phyloP scores from a whole-genome alignment of 1,140 invertebrate species.

The Cydia splendana region DNA sequence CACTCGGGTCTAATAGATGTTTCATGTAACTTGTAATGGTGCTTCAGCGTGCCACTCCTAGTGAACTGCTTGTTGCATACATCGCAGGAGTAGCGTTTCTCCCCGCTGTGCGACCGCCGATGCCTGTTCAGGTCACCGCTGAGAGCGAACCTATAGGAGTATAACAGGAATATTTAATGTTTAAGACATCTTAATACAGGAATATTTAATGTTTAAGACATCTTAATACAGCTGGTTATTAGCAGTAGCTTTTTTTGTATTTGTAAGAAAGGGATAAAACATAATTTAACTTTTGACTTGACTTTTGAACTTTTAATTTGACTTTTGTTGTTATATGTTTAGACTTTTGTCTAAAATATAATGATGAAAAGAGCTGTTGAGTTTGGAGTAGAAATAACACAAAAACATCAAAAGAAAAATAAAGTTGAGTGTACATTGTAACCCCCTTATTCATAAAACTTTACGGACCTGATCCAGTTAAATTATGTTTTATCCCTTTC shows the following conservation, averaged over 20 bases:
- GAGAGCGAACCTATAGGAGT: neutral
- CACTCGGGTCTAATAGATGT: neutral
- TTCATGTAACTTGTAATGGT: neutral
- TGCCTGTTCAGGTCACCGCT: slow-evolving; percentile 8
- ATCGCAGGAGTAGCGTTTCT: neutral
- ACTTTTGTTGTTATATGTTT: no score
- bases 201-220: neutral
- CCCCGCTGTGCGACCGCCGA: neutral
- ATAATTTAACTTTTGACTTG: no score
- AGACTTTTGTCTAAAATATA: neutral
- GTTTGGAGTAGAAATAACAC: no score
- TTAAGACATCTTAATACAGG: no score
- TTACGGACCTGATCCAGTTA: no score
- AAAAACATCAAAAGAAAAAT: no score
- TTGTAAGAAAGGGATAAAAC: no score
- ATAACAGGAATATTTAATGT: neutral
- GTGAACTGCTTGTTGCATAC: slow-evolving; percentile 11
- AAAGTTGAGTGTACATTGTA: neutral
- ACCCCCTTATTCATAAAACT: no score
- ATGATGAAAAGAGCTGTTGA: neutral
- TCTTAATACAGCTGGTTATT: no score
- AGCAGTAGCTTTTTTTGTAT: no score
- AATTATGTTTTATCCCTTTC: no score
- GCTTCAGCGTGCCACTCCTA: neutral
- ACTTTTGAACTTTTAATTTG: no score